Evolutionary conservation across 2,113 vertebrate genomes (phyloP).

Genomic region (Chaetura pelagica): DNA sequence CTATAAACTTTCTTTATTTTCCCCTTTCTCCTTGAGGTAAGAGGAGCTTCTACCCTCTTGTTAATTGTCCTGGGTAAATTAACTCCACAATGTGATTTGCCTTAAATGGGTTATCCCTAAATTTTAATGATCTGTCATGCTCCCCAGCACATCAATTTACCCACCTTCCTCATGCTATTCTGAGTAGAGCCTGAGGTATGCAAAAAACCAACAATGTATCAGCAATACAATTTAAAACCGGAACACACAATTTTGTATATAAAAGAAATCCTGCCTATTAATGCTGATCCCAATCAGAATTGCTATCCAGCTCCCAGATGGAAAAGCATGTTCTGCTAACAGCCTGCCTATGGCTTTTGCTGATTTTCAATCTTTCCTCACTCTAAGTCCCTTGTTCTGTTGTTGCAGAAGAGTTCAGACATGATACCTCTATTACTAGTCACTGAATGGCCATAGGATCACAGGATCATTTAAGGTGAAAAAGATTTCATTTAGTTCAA

Average conservation of each 20-base stretch:
- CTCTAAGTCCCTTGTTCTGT: not conserved
- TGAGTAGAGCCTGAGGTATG: not conserved
- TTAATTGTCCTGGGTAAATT: not conserved
- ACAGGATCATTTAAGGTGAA: not conserved
- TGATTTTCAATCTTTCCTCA: not conserved
- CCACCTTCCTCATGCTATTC: not conserved
- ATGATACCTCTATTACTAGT: not conserved
- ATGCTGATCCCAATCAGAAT: not conserved
- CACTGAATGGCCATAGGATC: not conserved
- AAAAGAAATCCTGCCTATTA: not conserved
- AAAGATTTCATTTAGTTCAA: not conserved
- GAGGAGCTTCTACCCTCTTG: not conserved
- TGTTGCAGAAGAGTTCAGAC: not conserved
- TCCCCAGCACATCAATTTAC: not conserved
- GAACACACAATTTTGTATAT: not conserved
- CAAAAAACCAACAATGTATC: not conserved
- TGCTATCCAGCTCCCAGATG: not conserved
- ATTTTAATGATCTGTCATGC: not conserved
- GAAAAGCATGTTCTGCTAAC: not conserved
- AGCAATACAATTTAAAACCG: not conserved
- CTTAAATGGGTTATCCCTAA: not conserved
- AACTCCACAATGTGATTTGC: not conserved
- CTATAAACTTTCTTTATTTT: not conserved
- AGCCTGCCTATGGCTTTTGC: not conserved
- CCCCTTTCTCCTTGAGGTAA: not conserved